Evolutionary conservation across 2,113 vertebrate species (phyloP).

Genomic region (Tragelaphus strepsiceros): DNA sequence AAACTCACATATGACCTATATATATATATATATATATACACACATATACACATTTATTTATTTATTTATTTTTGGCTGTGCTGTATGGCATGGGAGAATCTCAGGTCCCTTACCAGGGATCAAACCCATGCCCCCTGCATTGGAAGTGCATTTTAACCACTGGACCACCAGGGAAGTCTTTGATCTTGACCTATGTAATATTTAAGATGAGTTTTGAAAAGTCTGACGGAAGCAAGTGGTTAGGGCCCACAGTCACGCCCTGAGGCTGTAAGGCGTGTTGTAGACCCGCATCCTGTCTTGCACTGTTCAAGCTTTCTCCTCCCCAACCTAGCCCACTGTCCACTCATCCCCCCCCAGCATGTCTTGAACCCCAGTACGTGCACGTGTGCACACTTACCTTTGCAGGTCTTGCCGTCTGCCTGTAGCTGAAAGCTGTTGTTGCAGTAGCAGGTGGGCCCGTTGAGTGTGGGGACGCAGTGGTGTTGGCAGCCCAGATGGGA

Average conservation of each 20-base stretch:
- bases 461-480: slow-evolving; percentile 87
- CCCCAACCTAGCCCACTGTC: not conserved
- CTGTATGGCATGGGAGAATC: not conserved
- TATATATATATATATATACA: not conserved
- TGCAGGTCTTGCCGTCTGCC: slow-evolving; percentile 89
- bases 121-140: not conserved
- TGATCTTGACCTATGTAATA: not conserved
- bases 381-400: slow-evolving; percentile 82
- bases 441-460: slow-evolving; percentile 91
- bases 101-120: not conserved
- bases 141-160: not conserved
- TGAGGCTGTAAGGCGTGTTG: fast-evolving
- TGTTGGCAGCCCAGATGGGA: slow-evolving; percentile 85
- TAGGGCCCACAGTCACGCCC: not conserved
- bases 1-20: not conserved
- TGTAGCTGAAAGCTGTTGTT: slow-evolving; percentile 89
- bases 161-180: not conserved
- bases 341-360: fast-evolving
- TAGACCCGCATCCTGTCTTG: not conserved
- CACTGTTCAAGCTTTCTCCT: not conserved
- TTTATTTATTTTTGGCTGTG: not conserved
- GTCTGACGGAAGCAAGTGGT: not conserved
- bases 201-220: not conserved
- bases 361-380: fast-evolving
- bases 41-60: too few relatives aligned